These are phyloP conservation scores for Lithophane leautieri DNA, from an alignment of 2,888 invertebrate species.

Conservation along the genomic window DNA sequence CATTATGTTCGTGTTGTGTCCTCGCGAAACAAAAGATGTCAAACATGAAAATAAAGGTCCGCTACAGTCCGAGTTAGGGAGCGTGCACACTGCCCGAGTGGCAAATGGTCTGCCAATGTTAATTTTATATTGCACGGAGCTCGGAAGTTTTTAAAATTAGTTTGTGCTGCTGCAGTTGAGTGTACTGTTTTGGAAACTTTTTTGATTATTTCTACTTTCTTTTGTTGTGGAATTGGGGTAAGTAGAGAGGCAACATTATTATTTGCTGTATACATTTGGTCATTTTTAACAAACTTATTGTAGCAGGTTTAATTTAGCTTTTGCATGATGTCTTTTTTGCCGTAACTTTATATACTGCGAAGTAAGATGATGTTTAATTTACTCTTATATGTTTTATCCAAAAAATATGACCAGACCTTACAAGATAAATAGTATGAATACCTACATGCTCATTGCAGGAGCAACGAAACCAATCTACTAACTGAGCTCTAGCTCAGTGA, in stretches of 20 bases:
- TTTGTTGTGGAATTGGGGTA: constrained; percentile 15
- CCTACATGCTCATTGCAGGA: neutral
- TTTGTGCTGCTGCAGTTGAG: constrained; percentile 38
- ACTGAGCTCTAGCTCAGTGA: neutral
- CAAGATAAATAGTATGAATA: neutral
- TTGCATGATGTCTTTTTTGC: neutral
- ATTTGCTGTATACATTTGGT: neutral
- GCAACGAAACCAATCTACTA: neutral
- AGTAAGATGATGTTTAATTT: neutral
- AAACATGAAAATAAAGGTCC: constrained; percentile 57
- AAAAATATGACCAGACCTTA: too few relatives aligned
- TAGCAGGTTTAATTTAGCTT: neutral
- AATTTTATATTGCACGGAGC: constrained; percentile 42
- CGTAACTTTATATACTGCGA: too few relatives aligned
- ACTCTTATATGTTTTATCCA: neutral
- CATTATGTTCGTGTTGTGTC: constrained; percentile 24
- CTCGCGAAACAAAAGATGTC: constrained; percentile 57
- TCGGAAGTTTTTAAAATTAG: constrained; percentile 54
- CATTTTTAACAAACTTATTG: neutral
- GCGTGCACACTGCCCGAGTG: constrained; percentile 31
- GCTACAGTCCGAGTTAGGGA: constrained; percentile 29
- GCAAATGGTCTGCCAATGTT: constrained; percentile 40
- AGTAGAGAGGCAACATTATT: constrained; percentile 7
- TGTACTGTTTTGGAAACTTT: constrained; percentile 44
- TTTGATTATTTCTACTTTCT: constrained; percentile 38